phyloP scores from a whole-genome alignment of 1,140 invertebrate genomes.

The Drosophila pallidifrons region DNA sequence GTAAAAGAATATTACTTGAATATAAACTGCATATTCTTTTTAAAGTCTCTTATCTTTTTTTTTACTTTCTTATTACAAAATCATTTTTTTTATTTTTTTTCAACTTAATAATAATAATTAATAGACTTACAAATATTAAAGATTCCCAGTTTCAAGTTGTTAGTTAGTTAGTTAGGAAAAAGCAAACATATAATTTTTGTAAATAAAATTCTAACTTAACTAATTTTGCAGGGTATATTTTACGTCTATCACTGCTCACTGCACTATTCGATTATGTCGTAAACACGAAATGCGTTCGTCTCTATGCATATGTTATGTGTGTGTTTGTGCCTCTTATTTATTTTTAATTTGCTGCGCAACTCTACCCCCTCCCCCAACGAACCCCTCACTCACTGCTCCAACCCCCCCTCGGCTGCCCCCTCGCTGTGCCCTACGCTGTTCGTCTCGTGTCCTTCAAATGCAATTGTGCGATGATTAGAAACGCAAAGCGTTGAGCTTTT shows the following conservation, averaged over 20 bases:
- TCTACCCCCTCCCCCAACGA: slow-evolving; percentile 16
- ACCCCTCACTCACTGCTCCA: background rate
- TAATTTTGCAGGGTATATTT: slow-evolving; percentile 15
- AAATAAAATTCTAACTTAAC: background rate
- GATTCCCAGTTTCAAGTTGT: too few relatives aligned
- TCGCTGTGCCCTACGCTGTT: slow-evolving; percentile 17
- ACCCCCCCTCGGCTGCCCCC: background rate
- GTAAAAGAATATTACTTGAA: too few relatives aligned
- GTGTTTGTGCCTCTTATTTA: slow-evolving; percentile 58
- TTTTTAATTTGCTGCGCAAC: slow-evolving; percentile 72
- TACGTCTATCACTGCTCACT: background rate
- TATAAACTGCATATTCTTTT: too few relatives aligned
- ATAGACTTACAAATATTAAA: too few relatives aligned
- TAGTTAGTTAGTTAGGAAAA: too few relatives aligned
- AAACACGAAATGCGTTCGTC: slow-evolving; percentile 29
- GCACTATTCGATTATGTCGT: slow-evolving; percentile 28
- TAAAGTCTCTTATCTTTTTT: too few relatives aligned
- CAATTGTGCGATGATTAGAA: slow-evolving; percentile 84
- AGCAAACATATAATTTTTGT: too few relatives aligned
- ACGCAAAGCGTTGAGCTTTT: slow-evolving; percentile 71
- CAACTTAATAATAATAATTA: too few relatives aligned
- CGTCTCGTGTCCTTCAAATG: slow-evolving; percentile 80
- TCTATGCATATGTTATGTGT: slow-evolving; percentile 11
- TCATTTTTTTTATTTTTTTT: too few relatives aligned
- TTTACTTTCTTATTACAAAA: too few relatives aligned